These are phyloP conservation scores for Harmothoe impar DNA, from an alignment of 2,888 invertebrate species.

Conservation along the genomic window DNA sequence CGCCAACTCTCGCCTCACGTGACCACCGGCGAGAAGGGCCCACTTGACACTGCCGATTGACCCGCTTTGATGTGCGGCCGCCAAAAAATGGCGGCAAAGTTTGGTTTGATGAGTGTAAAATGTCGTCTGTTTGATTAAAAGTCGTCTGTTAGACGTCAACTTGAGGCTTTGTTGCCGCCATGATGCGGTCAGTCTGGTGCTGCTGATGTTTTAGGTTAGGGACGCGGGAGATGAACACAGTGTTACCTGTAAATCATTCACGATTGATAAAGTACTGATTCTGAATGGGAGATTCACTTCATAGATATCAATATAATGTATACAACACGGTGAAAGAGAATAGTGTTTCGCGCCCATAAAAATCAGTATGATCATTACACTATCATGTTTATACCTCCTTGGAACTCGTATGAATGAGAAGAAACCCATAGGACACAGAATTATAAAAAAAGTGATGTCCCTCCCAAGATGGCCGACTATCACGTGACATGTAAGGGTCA, in stretches of 20 bases:
- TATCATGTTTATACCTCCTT: too few relatives aligned
- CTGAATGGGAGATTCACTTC: too few relatives aligned
- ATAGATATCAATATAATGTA: too few relatives aligned
- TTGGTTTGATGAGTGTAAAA: neutral
- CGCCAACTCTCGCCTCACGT: constrained; percentile 32
- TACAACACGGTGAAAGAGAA: too few relatives aligned
- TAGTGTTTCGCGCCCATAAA: too few relatives aligned
- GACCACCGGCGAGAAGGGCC: constrained; percentile 41
- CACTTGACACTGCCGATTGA: constrained; percentile 14
- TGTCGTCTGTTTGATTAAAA: constrained; percentile 37
- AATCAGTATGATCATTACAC: too few relatives aligned
- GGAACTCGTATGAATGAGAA: too few relatives aligned
- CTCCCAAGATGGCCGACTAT: constrained; percentile 3
- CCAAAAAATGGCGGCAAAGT: constrained; percentile 27
- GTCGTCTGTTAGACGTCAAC: neutral
- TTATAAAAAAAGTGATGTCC: neutral
- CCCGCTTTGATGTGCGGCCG: constrained; percentile 42
- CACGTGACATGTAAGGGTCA: neutral
- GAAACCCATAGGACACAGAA: too few relatives aligned
- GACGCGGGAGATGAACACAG: too few relatives aligned
- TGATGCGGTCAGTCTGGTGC: neutral
- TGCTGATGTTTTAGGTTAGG: too few relatives aligned
- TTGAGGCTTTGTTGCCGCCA: neutral
- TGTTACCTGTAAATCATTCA: too few relatives aligned
- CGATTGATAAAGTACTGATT: too few relatives aligned